phyloP scores from a whole-genome alignment of 2,888 invertebrate genomes.

The Cosmorhoe ocellata region DNA sequence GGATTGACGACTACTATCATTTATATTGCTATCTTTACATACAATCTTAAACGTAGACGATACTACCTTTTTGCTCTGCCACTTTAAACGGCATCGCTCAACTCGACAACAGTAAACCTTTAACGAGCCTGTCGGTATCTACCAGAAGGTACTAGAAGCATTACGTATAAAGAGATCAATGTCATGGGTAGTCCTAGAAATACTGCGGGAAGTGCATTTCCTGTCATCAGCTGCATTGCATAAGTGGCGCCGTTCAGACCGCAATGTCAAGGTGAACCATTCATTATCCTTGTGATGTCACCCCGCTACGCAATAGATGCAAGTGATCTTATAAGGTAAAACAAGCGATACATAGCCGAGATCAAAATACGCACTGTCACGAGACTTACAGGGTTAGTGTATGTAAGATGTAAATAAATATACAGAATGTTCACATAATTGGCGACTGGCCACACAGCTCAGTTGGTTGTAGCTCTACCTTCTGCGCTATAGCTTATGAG shows the following conservation, averaged over 20 bases:
- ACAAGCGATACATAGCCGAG: neutral
- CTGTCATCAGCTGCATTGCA: conserved; percentile 23
- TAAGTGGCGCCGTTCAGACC: conserved; percentile 54
- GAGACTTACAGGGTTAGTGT: neutral
- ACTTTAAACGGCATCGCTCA: neutral
- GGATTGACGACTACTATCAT: too few species aligned
- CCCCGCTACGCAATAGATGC: conserved; percentile 33
- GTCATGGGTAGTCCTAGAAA: conserved; percentile 20
- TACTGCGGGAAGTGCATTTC: conserved; percentile 29
- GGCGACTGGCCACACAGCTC: too few species aligned
- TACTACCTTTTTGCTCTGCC: neutral
- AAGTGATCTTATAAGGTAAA: conserved; percentile 9
- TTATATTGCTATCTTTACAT: too few species aligned
- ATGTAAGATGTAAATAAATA: neutral
- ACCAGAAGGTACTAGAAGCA: too few species aligned
- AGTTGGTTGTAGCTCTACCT: too few species aligned
- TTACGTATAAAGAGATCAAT: conserved; percentile 16
- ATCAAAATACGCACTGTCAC: conserved; percentile 17
- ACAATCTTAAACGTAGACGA: too few species aligned
- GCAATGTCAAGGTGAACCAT: conserved; percentile 70
- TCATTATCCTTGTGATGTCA: conserved; percentile 71
- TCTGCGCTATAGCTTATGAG: too few species aligned
- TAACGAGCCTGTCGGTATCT: neutral
- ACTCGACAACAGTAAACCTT: conserved; percentile 1
- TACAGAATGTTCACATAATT: too few species aligned